Evolutionary conservation across 2,797 vertebrate genomes (phyloP).

Genomic region (Trachurus trachurus): DNA sequence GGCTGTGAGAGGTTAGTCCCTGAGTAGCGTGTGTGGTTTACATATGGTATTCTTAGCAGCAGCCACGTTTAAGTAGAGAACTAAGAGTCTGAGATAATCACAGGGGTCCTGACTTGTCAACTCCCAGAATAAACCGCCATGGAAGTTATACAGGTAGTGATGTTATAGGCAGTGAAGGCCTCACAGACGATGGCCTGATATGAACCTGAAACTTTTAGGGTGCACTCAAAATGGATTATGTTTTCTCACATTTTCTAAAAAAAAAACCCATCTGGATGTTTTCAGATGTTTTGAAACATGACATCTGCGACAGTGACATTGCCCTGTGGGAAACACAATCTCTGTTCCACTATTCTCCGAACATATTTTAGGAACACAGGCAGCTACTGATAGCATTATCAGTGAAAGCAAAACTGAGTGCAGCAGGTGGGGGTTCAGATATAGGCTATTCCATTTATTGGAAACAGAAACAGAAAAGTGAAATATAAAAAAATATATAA

Average conservation of each 20-base stretch:
- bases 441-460: not conserved
- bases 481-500: not conserved
- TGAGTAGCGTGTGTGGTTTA: constrained; percentile 14
- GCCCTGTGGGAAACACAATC: not conserved
- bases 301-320: not conserved
- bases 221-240: not conserved
- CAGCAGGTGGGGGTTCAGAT: not conserved
- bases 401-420: not conserved
- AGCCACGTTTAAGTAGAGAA: constrained; percentile 53
- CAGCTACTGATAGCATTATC: constrained; percentile 8
- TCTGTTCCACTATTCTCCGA: not conserved
- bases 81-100: constrained; percentile 49
- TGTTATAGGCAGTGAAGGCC: constrained; percentile 7
- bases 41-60: constrained; percentile 61
- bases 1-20: constrained; percentile 27
- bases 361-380: not conserved
- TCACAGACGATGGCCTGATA: constrained; percentile 9
- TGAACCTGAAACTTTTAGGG: constrained; percentile 17
- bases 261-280: not conserved
- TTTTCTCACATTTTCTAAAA: constrained; percentile 2
- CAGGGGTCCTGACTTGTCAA: constrained; percentile 32
- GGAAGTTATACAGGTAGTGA: not conserved
- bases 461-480: not conserved
- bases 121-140: constrained; percentile 42
- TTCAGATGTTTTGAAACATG: constrained; percentile 8